Evolutionary conservation across 2,113 vertebrate species (phyloP).

Genomic region (Upupa epops): DNA sequence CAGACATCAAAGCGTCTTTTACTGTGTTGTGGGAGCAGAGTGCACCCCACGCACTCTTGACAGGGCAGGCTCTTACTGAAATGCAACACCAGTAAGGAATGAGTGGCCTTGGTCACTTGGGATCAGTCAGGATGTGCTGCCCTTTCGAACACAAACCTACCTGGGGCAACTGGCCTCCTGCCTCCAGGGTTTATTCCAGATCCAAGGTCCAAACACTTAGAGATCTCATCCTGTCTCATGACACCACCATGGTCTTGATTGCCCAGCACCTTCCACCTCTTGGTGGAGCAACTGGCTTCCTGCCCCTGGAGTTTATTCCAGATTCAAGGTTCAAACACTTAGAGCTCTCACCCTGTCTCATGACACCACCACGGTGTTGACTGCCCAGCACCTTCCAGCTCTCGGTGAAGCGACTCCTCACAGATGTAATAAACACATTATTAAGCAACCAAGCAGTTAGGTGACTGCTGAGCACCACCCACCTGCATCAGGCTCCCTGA

Average conservation of each 20-base stretch:
- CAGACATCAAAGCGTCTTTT: neutral
- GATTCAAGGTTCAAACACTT: no score
- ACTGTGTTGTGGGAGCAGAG: neutral
- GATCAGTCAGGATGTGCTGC: fast-evolving
- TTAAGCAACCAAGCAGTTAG: neutral
- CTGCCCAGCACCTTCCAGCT: no score
- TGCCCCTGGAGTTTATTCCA: no score
- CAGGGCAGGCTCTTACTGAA: neutral
- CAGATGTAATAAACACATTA: neutral
- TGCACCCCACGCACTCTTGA: neutral
- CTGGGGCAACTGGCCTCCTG: neutral
- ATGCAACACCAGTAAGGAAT: neutral
- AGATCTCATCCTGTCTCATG: neutral
- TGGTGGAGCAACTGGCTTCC: no score
- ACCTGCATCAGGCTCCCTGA: neutral
- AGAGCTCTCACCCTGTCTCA: no score
- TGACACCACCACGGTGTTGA: no score
- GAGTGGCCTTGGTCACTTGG: neutral
- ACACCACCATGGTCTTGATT: neutral
- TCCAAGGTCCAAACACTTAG: neutral
- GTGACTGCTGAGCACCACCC: neutral
- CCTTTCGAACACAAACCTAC: fast-evolving
- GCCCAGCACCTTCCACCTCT: neutral
- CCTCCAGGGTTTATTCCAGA: neutral
- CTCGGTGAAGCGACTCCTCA: neutral